Conservation (phyloP, 2,888 invertebrate species). For the Melinaea marsaeus region DNA sequence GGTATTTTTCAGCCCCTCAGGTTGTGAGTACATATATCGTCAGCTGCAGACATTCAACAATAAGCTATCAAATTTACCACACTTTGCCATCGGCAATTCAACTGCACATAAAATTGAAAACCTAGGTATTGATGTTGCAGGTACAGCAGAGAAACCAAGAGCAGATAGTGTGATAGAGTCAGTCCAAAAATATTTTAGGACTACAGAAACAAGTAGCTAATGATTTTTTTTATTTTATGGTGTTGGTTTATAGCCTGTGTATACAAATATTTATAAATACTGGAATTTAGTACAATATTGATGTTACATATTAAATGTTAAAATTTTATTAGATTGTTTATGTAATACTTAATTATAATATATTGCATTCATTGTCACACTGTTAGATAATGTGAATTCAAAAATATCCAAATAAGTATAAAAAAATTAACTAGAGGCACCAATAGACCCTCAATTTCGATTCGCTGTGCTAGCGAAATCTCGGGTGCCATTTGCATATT, state of each 20-base stretch:
- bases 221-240: slow-evolving; percentile 30
- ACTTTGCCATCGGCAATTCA: slow-evolving; percentile 70
- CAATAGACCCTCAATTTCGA: too few relatives aligned
- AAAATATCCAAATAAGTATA: too few relatives aligned
- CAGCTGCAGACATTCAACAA: slow-evolving; percentile 66
- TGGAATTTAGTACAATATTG: slow-evolving; percentile 26
- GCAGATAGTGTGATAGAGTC: slow-evolving; percentile 56
- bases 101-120: slow-evolving; percentile 68
- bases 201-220: slow-evolving; percentile 36
- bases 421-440: too few relatives aligned
- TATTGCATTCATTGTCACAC: too few relatives aligned
- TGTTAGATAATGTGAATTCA: too few relatives aligned
- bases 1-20: slow-evolving; percentile 71
- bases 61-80: slow-evolving; percentile 52
- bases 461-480: too few relatives aligned
- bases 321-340: slow-evolving; percentile 11
- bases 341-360: too few relatives aligned
- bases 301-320: slow-evolving; percentile 28
- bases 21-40: slow-evolving; percentile 65
- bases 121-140: slow-evolving; percentile 64
- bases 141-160: slow-evolving; percentile 56
- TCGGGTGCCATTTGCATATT: too few relatives aligned
- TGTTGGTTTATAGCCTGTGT: slow-evolving; percentile 35
- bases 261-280: slow-evolving; percentile 21
- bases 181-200: slow-evolving; percentile 47